Conservation (phyloP, 2,888 invertebrate genomes). For the Drosophila longiperda region DNA sequence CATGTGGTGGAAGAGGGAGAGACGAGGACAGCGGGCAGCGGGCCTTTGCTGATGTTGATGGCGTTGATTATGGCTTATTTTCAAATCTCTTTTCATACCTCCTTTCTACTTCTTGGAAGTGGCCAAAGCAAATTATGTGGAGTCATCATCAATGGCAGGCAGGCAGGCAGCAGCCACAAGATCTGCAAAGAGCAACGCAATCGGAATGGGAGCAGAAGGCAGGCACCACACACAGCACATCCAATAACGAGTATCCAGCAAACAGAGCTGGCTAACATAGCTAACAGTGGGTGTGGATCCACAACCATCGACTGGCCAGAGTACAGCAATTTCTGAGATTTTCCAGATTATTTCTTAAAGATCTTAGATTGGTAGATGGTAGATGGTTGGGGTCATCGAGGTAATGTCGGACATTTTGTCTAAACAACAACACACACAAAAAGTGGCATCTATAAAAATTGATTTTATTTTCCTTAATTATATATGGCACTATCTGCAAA, state of each 20-base stretch:
- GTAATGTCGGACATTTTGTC: slow-evolving; percentile 39
- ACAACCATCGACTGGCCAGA: slow-evolving; percentile 4
- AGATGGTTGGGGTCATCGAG: slow-evolving; percentile 17
- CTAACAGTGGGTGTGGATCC: slow-evolving; percentile 23
- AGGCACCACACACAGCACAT: not conserved
- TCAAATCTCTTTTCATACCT: slow-evolving; percentile 75
- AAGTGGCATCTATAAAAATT: slow-evolving; percentile 48
- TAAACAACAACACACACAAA: not conserved
- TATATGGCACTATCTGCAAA: slow-evolving; percentile 2
- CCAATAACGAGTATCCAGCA: not conserved
- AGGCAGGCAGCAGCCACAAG: slow-evolving; percentile 39
- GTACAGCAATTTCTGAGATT: slow-evolving; percentile 43
- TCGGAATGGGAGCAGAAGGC: slow-evolving; percentile 41
- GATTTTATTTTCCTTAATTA: slow-evolving; percentile 50
- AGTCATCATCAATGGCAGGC: slow-evolving; percentile 73
- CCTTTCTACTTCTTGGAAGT: slow-evolving; percentile 71
- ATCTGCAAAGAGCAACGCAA: slow-evolving; percentile 26
- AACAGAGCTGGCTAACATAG: not conserved
- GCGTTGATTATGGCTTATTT: slow-evolving; percentile 83
- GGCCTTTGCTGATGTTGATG: slow-evolving; percentile 61
- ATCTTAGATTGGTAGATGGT: not conserved
- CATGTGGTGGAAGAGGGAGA: slow-evolving; percentile 23
- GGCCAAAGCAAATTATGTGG: slow-evolving; percentile 69
- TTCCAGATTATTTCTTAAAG: slow-evolving; percentile 22
- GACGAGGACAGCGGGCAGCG: slow-evolving; percentile 29